Conservation (phyloP, 2,113 vertebrate genomes). For the Crotophaga sulcirostris region DNA sequence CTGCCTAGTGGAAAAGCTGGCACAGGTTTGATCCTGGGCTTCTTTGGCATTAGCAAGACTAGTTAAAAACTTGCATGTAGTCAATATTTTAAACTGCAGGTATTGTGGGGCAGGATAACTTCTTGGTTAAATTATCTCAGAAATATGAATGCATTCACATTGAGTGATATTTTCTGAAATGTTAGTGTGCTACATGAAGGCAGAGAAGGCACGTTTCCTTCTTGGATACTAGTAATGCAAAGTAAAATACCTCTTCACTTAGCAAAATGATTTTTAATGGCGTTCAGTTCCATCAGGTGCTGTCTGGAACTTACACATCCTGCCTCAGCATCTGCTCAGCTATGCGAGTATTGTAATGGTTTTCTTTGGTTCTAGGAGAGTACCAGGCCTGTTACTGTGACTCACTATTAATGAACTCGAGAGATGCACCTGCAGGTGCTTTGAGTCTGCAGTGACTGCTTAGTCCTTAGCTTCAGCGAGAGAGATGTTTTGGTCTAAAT, state of each 20-base stretch:
- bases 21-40: background rate
- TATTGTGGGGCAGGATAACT: fast-evolving
- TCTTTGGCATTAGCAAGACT: background rate
- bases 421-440: background rate
- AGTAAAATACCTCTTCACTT: background rate
- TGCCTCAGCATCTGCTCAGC: background rate
- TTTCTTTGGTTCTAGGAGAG: background rate
- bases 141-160: background rate
- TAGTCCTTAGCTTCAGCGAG: background rate
- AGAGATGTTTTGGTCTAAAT: background rate
- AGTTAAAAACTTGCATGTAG: background rate
- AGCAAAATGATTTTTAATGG: background rate
- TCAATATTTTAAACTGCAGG: background rate
- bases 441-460: fast-evolving
- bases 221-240: background rate
- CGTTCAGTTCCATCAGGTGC: background rate
- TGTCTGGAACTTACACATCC: background rate
- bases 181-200: background rate
- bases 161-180: background rate
- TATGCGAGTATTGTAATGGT: background rate
- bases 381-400: background rate
- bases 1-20: background rate
- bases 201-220: background rate
- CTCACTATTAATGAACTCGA: fast-evolving
- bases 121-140: background rate